A percentile compares a stretch with the other conserved stretches of the same genome.
Evolutionary conservation across 2,797 vertebrate species (phyloP).

Genomic region (Sebastes vulpes): DNA sequence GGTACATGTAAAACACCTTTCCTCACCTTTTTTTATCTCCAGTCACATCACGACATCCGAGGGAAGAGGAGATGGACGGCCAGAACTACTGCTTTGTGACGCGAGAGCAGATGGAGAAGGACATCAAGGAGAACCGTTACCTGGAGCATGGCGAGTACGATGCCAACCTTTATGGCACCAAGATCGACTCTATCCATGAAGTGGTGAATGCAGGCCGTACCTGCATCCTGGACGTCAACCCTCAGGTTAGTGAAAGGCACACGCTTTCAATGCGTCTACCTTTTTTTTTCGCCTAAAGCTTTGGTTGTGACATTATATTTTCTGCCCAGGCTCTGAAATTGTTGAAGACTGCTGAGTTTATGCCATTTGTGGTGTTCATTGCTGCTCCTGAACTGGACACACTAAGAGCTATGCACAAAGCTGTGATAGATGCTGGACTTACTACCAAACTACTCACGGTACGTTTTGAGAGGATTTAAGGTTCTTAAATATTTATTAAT

Average conservation of each 20-base stretch:
- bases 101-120: constrained; percentile 92
- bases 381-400: constrained; percentile 97
- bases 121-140: constrained; percentile 94
- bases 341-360: constrained; percentile 96
- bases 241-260: constrained; percentile 87
- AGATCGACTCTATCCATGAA: constrained; percentile 97
- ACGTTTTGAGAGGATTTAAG: constrained; percentile 53
- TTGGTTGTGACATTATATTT: constrained; percentile 10
- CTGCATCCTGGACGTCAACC: constrained; percentile 98
- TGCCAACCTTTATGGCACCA: constrained; percentile 97
- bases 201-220: constrained; percentile 92
- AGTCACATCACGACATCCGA: constrained; percentile 95
- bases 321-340: constrained; percentile 93
- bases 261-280: neutral
- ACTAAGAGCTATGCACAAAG: constrained; percentile 97
- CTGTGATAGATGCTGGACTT: constrained; percentile 96
- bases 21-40: constrained; percentile 20
- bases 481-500: neutral
- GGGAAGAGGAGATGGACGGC: constrained; percentile 95
- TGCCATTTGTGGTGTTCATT: constrained; percentile 98
- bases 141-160: constrained; percentile 98
- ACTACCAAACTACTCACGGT: constrained; percentile 98
- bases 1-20: neutral
- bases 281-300: neutral
- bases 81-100: constrained; percentile 96